phyloP scores from a whole-genome alignment of 1,140 invertebrate genomes.

The Drosophila pseudoananassae region DNA sequence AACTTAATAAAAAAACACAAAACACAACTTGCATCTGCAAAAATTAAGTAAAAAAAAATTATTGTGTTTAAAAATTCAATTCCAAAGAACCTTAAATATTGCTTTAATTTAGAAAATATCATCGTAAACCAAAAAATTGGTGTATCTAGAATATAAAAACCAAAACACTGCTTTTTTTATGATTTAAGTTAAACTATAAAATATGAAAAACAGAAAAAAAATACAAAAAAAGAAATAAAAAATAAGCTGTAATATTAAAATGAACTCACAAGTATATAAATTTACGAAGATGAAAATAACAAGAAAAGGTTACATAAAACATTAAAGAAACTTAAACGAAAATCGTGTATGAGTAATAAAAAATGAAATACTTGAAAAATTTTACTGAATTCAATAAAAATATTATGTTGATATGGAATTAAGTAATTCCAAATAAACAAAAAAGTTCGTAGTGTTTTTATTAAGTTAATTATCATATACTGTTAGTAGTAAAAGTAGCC shows the following conservation, averaged over 20 bases:
- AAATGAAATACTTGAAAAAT: slow-evolving; percentile 79
- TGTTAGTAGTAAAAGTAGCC: too few relatives aligned
- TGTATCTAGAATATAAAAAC: slow-evolving; percentile 70
- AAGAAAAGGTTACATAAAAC: slow-evolving; percentile 48
- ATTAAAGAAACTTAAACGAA: slow-evolving; percentile 61
- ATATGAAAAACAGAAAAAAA: slow-evolving; percentile 56
- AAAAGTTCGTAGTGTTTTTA: slow-evolving; percentile 30
- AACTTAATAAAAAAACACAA: slow-evolving; percentile 11
- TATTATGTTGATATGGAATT: slow-evolving; percentile 84
- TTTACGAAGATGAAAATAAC: slow-evolving; percentile 42
- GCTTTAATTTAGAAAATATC: slow-evolving; percentile 77
- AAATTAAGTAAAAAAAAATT: slow-evolving; percentile 34
- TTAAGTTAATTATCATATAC: too few relatives aligned
- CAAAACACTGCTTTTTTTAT: slow-evolving; percentile 80
- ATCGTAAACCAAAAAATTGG: slow-evolving; percentile 58
- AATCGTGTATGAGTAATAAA: slow-evolving; percentile 70
- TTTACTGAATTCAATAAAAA: slow-evolving; percentile 84
- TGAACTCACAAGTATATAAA: slow-evolving; percentile 61
- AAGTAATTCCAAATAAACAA: slow-evolving; percentile 82
- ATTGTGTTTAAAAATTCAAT: slow-evolving; percentile 3
- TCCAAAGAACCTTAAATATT: slow-evolving; percentile 59
- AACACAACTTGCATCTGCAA: slow-evolving; percentile 15
- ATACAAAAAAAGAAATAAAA: slow-evolving; percentile 45
- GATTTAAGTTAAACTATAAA: slow-evolving; percentile 79
- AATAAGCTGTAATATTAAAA: slow-evolving; percentile 74